Evolutionary conservation across 2,113 vertebrate species (phyloP).

Genomic region (Tonatia bakeri): DNA sequence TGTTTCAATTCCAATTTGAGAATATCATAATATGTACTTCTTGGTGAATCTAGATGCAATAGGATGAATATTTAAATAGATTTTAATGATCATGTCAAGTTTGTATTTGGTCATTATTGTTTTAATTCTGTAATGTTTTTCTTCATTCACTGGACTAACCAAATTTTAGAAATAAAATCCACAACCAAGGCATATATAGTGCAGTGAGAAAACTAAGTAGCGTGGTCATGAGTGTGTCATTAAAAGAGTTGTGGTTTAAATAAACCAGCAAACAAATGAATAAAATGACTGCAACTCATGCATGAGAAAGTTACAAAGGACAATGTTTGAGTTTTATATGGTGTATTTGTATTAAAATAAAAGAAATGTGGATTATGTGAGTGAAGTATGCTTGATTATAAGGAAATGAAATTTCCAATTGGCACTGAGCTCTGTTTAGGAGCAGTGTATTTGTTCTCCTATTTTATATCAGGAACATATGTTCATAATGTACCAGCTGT

Average conservation of each 20-base stretch:
- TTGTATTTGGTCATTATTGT: slow-evolving; percentile 62
- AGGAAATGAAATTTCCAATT: slow-evolving; percentile 43
- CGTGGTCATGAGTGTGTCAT: slow-evolving; percentile 64
- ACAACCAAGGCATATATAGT: slow-evolving; percentile 51
- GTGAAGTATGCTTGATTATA: slow-evolving; percentile 49
- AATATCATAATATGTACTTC: background rate
- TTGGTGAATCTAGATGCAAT: slow-evolving; percentile 55
- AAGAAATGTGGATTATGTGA: slow-evolving; percentile 31
- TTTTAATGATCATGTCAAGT: slow-evolving; percentile 53
- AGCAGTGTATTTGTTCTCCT: background rate
- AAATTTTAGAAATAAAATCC: slow-evolving; percentile 47
- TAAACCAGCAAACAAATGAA: slow-evolving; percentile 63
- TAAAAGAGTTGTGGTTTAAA: slow-evolving; percentile 79
- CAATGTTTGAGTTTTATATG: slow-evolving; percentile 63
- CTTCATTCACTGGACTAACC: background rate
- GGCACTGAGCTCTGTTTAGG: slow-evolving; percentile 2
- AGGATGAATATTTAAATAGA: slow-evolving; percentile 72
- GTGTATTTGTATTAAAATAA: slow-evolving; percentile 41
- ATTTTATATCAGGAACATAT: slow-evolving; percentile 40
- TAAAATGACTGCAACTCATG: slow-evolving; percentile 57
- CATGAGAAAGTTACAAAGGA: slow-evolving; percentile 74
- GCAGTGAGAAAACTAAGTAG: slow-evolving; percentile 68
- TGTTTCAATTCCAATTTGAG: slow-evolving; percentile 63
- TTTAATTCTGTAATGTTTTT: slow-evolving; percentile 56
- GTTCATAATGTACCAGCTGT: background rate